Conservation (phyloP, 2,888 invertebrate genomes). For the Cecidostiba fungosa region DNA sequence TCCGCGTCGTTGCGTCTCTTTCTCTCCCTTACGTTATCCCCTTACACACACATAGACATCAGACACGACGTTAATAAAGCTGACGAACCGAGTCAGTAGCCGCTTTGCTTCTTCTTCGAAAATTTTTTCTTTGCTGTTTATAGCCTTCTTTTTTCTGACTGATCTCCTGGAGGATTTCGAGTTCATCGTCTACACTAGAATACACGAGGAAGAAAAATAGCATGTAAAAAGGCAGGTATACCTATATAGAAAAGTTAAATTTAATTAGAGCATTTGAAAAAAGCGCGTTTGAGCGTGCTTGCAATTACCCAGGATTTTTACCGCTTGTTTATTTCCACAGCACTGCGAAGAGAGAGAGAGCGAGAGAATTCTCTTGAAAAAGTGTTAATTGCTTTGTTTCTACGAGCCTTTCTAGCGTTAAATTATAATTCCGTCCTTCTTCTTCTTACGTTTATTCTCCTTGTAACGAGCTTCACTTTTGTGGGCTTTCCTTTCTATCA, state of each 20-base stretch:
- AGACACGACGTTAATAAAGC: neutral
- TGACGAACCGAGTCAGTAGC: neutral
- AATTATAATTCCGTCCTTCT: neutral
- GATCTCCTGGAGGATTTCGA: neutral
- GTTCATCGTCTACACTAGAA: neutral
- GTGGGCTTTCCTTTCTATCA: neutral
- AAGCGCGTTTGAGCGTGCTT: neutral
- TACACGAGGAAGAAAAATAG: neutral
- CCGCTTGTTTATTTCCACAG: slow-evolving; percentile 8
- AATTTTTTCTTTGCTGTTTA: neutral
- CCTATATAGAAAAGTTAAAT: neutral
- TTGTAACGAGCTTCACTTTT: neutral
- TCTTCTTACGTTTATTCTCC: neutral
- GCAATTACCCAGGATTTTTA: slow-evolving; percentile 4
- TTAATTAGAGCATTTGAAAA: neutral
- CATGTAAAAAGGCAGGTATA: neutral
- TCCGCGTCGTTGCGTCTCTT: slow-evolving; percentile 6
- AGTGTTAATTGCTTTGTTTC: slow-evolving; percentile 6
- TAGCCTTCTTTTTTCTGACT: neutral
- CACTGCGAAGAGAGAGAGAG: neutral
- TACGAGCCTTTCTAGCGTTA: neutral
- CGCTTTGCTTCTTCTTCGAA: neutral
- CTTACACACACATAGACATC: neutral
- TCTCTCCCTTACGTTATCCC: slow-evolving; percentile 4
- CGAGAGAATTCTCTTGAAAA: neutral